Evolutionary conservation across 2,797 vertebrate genomes (phyloP).

Genomic region (Aulostomus chinensis): DNA sequence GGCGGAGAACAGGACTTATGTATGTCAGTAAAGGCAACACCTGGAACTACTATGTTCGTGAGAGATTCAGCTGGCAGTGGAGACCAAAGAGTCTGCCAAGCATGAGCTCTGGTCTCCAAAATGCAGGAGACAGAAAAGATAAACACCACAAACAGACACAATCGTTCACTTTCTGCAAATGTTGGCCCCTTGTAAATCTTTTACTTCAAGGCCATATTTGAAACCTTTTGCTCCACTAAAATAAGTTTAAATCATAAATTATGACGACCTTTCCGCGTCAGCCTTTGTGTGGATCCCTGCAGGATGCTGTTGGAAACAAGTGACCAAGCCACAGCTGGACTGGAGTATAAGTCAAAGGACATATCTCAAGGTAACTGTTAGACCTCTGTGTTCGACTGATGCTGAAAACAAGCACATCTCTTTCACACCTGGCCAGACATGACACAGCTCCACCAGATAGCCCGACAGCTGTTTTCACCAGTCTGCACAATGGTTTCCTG

Average conservation of each 20-base stretch:
- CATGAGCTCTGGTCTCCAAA: slow-evolving; percentile 10
- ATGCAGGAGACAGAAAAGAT: slow-evolving; percentile 18
- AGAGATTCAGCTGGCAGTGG: slow-evolving; percentile 21
- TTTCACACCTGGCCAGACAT: no score
- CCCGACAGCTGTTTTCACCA: no score
- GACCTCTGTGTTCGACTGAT: no score
- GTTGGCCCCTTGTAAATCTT: no score
- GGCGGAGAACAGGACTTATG: slow-evolving; percentile 19
- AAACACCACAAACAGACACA: no score
- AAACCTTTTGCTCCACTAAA: slow-evolving; percentile 24
- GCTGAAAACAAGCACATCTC: no score
- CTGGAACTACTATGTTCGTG: slow-evolving; percentile 23
- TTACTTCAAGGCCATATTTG: no score
- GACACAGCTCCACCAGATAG: no score
- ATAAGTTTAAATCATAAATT: slow-evolving; percentile 32
- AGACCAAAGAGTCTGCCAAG: slow-evolving; percentile 39
- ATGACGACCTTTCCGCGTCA: slow-evolving; percentile 42
- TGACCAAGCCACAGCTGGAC: slow-evolving; percentile 44
- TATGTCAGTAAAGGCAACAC: slow-evolving; percentile 35
- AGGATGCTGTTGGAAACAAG: slow-evolving; percentile 30
- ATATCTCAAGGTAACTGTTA: slow-evolving; percentile 57
- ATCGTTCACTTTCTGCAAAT: no score
- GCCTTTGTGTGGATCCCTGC: slow-evolving; percentile 28
- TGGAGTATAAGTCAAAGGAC: slow-evolving; percentile 43
- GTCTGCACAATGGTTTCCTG: no score